Percentiles rank a stretch among this genome's conserved stretches.
Conservation (phyloP, 2,113 vertebrate genomes). For the Anolis sagrei region DNA sequence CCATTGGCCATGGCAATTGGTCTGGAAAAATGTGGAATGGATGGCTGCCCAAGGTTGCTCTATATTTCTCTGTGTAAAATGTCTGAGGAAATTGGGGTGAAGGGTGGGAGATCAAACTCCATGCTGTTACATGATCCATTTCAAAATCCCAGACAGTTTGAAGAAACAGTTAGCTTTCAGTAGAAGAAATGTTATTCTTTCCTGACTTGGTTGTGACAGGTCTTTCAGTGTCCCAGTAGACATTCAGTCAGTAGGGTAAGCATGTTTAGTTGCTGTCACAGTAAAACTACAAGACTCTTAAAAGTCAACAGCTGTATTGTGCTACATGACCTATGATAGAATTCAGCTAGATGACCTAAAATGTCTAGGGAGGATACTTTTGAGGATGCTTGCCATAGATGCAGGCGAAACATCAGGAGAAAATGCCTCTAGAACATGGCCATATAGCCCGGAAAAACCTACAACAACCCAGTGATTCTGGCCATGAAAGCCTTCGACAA, state of each 20-base stretch:
- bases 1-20: not conserved
- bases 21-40: not conserved
- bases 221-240: conserved; percentile 14
- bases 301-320: not conserved
- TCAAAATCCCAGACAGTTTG: not conserved
- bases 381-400: no score
- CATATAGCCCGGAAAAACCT: no score
- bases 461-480: no score
- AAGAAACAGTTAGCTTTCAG: conserved; percentile 26
- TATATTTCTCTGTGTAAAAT: not conserved
- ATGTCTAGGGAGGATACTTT: no score
- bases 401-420: no score
- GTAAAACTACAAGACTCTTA: not conserved
- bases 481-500: no score
- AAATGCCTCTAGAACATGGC: no score
- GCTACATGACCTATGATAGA: no score
- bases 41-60: not conserved
- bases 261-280: not conserved
- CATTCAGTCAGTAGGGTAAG: not conserved
- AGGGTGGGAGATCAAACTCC: not conserved
- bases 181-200: conserved; percentile 8
- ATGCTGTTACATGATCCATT: not conserved
- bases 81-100: not conserved
- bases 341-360: no score
- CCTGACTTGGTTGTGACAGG: conserved; percentile 26